Conservation (phyloP, 2,113 vertebrate species). For the Scytalopus superciliaris region DNA sequence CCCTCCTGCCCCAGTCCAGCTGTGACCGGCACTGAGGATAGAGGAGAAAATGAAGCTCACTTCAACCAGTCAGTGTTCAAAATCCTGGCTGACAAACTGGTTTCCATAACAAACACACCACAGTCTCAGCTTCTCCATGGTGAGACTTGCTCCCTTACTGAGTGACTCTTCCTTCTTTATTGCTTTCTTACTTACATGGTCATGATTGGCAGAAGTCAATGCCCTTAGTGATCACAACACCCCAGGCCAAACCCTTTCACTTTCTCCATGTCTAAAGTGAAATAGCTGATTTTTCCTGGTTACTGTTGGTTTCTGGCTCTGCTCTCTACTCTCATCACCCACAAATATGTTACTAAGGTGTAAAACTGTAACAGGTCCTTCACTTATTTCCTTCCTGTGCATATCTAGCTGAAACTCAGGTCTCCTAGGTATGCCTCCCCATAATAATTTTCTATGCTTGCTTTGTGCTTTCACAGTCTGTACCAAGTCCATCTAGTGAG, state of each 20-base stretch:
- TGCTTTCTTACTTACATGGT: not conserved
- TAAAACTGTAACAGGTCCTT: not conserved
- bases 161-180: not conserved
- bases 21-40: accelerated
- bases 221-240: not conserved
- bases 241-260: not conserved
- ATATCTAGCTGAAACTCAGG: not conserved
- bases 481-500: not conserved
- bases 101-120: not conserved
- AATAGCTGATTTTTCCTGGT: not conserved
- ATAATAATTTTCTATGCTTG: accelerated
- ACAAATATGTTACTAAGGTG: not conserved
- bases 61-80: not conserved
- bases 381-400: not conserved
- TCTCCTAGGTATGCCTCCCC: accelerated
- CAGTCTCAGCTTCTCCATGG: not conserved
- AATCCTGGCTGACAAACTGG: not conserved
- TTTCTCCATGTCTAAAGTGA: not conserved
- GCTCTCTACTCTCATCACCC: accelerated
- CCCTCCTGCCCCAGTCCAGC: not conserved
- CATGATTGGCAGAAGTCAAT: not conserved
- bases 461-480: not conserved
- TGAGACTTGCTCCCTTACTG: not conserved
- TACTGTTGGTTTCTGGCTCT: not conserved
- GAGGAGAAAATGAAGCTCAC: not conserved